Conservation (phyloP, 1,140 invertebrate genomes). For the Triops longicaudatus region DNA sequence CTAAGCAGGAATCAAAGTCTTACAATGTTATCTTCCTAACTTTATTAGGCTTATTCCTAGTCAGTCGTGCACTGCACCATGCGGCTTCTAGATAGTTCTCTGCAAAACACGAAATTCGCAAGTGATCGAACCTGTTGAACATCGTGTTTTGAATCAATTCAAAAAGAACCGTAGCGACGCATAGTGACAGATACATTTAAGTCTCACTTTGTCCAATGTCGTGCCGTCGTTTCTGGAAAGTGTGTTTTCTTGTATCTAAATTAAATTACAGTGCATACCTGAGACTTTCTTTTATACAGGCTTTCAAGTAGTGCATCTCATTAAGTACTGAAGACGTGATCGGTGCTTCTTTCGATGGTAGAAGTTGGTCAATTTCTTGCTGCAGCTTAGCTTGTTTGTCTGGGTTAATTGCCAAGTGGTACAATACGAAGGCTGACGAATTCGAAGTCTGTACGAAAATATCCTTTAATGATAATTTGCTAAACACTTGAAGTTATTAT, state of each 20-base stretch:
- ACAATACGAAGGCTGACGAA: constrained; percentile 75
- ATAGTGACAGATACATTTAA: too few species aligned
- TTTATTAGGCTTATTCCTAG: background rate
- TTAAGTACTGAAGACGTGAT: constrained; percentile 57
- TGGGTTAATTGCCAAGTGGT: constrained; percentile 68
- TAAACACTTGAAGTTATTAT: background rate
- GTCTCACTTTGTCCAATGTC: too few species aligned
- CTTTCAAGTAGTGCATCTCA: constrained; percentile 62
- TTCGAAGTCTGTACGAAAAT: constrained; percentile 65
- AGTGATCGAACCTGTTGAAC: too few species aligned
- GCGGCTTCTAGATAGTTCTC: too few species aligned
- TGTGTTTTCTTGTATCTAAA: too few species aligned
- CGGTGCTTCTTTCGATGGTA: constrained; percentile 51
- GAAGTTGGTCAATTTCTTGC: constrained; percentile 58
- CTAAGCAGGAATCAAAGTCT: constrained; percentile 31
- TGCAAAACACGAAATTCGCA: too few species aligned
- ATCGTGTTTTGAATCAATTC: too few species aligned
- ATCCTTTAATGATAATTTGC: background rate
- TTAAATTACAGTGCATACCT: constrained; percentile 30
- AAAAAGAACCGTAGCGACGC: too few species aligned
- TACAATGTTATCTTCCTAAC: background rate
- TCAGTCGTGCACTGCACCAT: too few species aligned
- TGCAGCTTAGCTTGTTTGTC: constrained; percentile 65
- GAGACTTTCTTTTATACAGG: constrained; percentile 78
- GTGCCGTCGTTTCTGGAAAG: too few species aligned